These are phyloP conservation scores for Lepidurus packardi DNA, from an alignment of 1,140 invertebrate genomes.

Conservation along the genomic window DNA sequence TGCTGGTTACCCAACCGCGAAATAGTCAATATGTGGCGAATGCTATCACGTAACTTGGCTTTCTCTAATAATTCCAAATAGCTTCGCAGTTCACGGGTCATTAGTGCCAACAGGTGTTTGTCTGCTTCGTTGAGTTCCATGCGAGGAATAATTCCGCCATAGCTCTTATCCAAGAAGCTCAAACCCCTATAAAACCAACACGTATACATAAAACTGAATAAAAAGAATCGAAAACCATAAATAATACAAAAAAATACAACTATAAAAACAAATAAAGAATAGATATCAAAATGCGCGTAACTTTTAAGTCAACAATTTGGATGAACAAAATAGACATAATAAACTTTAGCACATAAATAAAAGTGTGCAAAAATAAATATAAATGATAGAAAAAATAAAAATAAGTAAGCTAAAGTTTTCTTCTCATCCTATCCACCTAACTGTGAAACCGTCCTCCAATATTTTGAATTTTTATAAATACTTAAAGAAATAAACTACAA, in stretches of 20 bases:
- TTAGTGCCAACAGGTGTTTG: slow-evolving; percentile 64
- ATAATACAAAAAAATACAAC: not conserved
- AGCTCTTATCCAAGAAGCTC: slow-evolving; percentile 82
- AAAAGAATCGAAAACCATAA: slow-evolving; percentile 32
- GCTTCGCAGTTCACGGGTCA: slow-evolving; percentile 72
- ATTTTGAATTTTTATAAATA: too few relatives aligned
- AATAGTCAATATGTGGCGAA: slow-evolving; percentile 77
- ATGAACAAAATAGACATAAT: too few relatives aligned
- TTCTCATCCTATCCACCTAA: too few relatives aligned
- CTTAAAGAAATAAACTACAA: too few relatives aligned
- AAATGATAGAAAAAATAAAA: too few relatives aligned
- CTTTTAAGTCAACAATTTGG: too few relatives aligned
- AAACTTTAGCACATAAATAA: too few relatives aligned
- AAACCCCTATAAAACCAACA: slow-evolving; percentile 58
- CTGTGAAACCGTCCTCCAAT: too few relatives aligned
- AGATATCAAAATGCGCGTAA: slow-evolving; percentile 6
- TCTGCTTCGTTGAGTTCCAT: slow-evolving; percentile 66
- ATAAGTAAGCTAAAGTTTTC: too few relatives aligned
- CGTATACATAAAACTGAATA: slow-evolving; percentile 22
- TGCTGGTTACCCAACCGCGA: slow-evolving; percentile 93
- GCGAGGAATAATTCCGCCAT: slow-evolving; percentile 66
- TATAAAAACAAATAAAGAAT: slow-evolving; percentile 26
- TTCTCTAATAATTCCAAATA: slow-evolving; percentile 79
- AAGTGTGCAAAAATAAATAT: too few relatives aligned
- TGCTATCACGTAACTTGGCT: slow-evolving; percentile 75